Conservation (phyloP, 2,113 vertebrate species). For the Sylvia atricapilla region DNA sequence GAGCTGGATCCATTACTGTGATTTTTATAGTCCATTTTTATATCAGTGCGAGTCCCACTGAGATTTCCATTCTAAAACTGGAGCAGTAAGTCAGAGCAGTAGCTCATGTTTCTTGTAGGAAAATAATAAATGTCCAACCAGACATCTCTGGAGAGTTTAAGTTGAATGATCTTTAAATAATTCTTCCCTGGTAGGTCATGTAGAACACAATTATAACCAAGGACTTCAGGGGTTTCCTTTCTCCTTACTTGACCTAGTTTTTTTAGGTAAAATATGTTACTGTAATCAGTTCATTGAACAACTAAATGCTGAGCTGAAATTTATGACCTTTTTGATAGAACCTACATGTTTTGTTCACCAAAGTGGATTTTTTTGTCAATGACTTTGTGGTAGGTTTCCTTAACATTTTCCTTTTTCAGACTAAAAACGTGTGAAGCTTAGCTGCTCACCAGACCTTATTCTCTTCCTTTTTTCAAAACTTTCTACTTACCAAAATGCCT, state of each 20-base stretch:
- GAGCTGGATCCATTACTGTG: neutral
- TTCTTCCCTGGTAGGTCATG: neutral
- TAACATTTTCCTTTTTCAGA: neutral
- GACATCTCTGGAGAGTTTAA: neutral
- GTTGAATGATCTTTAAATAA: constrained; percentile 32
- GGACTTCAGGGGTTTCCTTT: neutral
- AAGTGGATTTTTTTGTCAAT: neutral
- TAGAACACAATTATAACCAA: neutral
- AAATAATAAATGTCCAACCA: constrained; percentile 30
- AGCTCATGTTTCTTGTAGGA: neutral
- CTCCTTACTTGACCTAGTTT: neutral
- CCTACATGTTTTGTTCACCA: neutral
- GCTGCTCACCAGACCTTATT: neutral
- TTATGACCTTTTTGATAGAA: neutral
- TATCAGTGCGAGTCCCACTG: neutral
- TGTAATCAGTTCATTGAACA: constrained; percentile 21
- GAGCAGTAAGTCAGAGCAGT: neutral
- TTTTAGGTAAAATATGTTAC: neutral
- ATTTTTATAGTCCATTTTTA: constrained; percentile 3
- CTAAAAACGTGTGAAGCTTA: neutral
- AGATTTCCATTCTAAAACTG: constrained; percentile 26
- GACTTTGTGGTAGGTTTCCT: neutral
- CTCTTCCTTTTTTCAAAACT: neutral
- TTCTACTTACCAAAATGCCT: neutral
- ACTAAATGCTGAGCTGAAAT: neutral